Evolutionary conservation across 2,888 invertebrate species (phyloP).

Genomic region (Polydrusus tereticollis): DNA sequence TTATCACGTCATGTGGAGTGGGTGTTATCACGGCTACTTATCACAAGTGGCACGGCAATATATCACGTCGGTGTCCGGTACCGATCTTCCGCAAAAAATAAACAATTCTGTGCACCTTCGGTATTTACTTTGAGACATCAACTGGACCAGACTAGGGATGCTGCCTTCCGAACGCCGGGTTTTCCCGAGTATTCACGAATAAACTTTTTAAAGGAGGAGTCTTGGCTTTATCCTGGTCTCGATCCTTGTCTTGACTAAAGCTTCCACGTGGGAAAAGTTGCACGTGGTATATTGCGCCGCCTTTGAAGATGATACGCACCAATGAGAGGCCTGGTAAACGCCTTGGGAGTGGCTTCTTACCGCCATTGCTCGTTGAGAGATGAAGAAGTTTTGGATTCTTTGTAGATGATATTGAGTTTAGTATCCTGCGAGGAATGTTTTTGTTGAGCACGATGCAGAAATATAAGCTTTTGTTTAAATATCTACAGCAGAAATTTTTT

Average conservation of each 20-base stretch:
- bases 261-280: constrained; percentile 29
- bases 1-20: constrained; percentile 26
- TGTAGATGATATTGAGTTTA: constrained; percentile 35
- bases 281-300: constrained; percentile 39
- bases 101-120: constrained; percentile 47
- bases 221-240: constrained; percentile 30
- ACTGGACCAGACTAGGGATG: constrained; percentile 49
- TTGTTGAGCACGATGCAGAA: constrained; percentile 28
- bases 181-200: constrained; percentile 33
- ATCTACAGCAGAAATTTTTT: background rate
- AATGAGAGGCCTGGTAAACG: constrained; percentile 20
- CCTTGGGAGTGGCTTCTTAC: constrained; percentile 33
- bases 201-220: constrained; percentile 45
- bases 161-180: constrained; percentile 38
- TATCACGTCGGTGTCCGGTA: constrained; percentile 46
- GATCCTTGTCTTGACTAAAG: constrained; percentile 34
- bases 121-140: constrained; percentile 50
- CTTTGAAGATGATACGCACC: constrained; percentile 17
- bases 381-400: constrained; percentile 47
- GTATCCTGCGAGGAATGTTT: constrained; percentile 47
- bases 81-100: constrained; percentile 51
- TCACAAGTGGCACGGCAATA: constrained; percentile 38
- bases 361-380: constrained; percentile 41
- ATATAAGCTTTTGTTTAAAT: background rate
- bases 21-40: constrained; percentile 25